Percentiles rank a stretch among this genome's conserved stretches.
phyloP scores from a whole-genome alignment of 2,888 invertebrate genomes.

The Eupithecia abbreviata region DNA sequence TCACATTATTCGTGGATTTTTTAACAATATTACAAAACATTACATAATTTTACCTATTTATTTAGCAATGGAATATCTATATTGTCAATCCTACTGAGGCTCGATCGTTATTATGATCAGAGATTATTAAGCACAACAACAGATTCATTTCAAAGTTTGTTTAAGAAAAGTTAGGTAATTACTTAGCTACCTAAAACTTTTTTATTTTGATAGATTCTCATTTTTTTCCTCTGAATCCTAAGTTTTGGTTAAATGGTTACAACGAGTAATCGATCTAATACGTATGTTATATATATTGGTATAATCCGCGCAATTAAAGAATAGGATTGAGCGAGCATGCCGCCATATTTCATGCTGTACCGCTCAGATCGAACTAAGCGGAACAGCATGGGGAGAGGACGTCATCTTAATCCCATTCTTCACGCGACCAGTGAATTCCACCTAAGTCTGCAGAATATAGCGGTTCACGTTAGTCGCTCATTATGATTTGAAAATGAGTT shows the following conservation, averaged over 20 bases:
- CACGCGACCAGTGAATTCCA: too few species aligned
- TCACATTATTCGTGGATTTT: slow-evolving; percentile 63
- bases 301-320: too few species aligned
- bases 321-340: too few species aligned
- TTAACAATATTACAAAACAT: slow-evolving; percentile 69
- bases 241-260: not conserved
- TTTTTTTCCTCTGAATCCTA: not conserved
- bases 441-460: too few species aligned
- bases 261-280: not conserved
- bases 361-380: too few species aligned
- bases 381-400: too few species aligned
- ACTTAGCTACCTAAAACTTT: not conserved
- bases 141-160: slow-evolving; percentile 54
- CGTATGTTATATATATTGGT: not conserved
- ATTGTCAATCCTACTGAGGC: slow-evolving; percentile 80
- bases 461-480: not conserved
- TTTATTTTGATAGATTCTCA: not conserved
- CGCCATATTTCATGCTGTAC: too few species aligned
- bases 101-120: slow-evolving; percentile 56
- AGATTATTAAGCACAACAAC: slow-evolving; percentile 61
- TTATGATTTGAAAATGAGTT: not conserved
- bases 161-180: not conserved
- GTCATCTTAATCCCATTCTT: too few species aligned
- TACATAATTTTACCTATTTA: slow-evolving; percentile 50
- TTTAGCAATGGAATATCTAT: slow-evolving; percentile 73